Conservation (phyloP, 2,888 invertebrate species). For the Papilio demoleus region DNA sequence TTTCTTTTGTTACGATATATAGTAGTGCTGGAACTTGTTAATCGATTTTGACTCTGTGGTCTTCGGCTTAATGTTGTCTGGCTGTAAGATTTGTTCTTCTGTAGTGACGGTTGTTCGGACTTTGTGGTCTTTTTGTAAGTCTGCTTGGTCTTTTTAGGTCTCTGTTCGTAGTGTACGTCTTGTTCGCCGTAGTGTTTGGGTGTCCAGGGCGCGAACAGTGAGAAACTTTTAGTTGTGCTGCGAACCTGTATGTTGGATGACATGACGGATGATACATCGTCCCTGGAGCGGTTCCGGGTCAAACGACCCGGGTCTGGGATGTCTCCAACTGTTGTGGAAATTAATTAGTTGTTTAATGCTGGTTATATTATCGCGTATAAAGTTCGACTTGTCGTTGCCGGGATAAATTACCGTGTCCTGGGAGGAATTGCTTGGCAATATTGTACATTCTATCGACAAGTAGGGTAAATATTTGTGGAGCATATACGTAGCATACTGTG, state of each 20-base stretch:
- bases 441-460: no score
- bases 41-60: constrained; percentile 60
- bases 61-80: constrained; percentile 71
- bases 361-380: no score
- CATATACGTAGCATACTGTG: no score
- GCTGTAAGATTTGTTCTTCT: constrained; percentile 79
- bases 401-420: no score
- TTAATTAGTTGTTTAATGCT: neutral
- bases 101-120: constrained; percentile 67
- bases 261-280: constrained; percentile 87
- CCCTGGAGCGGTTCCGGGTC: constrained; percentile 87
- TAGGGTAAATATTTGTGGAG: no score
- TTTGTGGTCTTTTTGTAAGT: constrained; percentile 75
- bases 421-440: no score
- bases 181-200: constrained; percentile 89
- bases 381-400: no score
- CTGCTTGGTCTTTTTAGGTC: constrained; percentile 71
- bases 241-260: constrained; percentile 86
- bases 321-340: constrained; percentile 87
- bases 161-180: constrained; percentile 91
- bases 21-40: constrained; percentile 72
- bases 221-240: constrained; percentile 91
- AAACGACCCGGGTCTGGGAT: constrained; percentile 89
- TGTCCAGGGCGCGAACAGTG: constrained; percentile 93
- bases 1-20: constrained; percentile 68